Evolutionary conservation across 2,888 invertebrate genomes (phyloP), one percentile per base, ranked within the genome.

Genomic region (Callimorpha dominula): DNA sequence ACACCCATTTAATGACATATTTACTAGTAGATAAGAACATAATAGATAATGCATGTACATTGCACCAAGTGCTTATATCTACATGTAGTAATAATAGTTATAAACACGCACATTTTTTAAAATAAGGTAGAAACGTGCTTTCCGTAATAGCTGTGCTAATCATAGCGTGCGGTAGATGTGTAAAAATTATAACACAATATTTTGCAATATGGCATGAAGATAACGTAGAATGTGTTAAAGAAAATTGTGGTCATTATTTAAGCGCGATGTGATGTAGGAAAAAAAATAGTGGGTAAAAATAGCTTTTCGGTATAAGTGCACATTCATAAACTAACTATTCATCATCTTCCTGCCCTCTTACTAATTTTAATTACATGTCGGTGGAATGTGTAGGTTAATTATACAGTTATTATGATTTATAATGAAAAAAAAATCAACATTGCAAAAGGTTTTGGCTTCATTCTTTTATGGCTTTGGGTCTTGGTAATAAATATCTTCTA

Each of bases 71-170:
- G 52, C 46, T 31, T 57, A 43, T 42, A 40, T 50, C 20, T 57
- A 17, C 4, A 50, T 66, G 43, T 54, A 8, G 43, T 57, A 54
- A 68, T 70, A 73, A 64, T 64, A 54, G 49, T 6, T 52, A 46
- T 20, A 31, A 67, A 64, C 70, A 70, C 65, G 64, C 68, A 12
- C 8, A 20, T 72, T 70, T 65, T 80, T 72, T 73, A 50, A 70
- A 72, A 70, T 74, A 77, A 60, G 65, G 57, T 74, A 72, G 14
- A 68, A 70, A 78, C 76, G 74, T 78, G 74, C 66, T 68, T 63
- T 31, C 54, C 20, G 70, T 71, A 70, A 74, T 74, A 62, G 70
- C 14, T 66, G 17, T n/a, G 43, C 52, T 14, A 4, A 15, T 50
- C 2, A 14, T 50, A n/a, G n/a, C n/a, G n/a, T n/a, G n/a, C n/a